phyloP scores from a whole-genome alignment of 2,113 vertebrate genomes.

The Cyanoliseus patagonus region DNA sequence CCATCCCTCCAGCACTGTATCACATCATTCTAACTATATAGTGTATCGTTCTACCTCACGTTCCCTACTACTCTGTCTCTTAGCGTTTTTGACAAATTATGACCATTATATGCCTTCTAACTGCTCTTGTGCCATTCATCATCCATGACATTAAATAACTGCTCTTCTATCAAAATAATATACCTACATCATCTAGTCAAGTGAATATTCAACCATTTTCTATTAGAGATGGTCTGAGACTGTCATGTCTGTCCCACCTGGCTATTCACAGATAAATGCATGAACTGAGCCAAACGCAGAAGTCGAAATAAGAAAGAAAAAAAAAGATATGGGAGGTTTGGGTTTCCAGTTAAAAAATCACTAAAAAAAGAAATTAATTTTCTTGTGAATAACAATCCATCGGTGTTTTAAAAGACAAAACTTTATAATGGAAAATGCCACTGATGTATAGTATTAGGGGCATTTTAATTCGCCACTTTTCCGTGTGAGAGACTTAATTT shows the following conservation, averaged over 20 bases:
- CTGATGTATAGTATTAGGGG: not conserved
- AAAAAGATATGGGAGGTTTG: not conserved
- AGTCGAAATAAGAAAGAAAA: not conserved
- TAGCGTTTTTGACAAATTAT: slow-evolving; percentile 66
- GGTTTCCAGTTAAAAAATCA: not conserved
- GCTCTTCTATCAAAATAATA: slow-evolving; percentile 71
- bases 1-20: not conserved
- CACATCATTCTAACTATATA: slow-evolving; percentile 53
- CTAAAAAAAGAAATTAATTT: not conserved
- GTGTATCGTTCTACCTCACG: slow-evolving; percentile 48
- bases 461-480: not conserved
- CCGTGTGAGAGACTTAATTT: not conserved
- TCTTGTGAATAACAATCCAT: not conserved
- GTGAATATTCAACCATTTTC: slow-evolving; percentile 65
- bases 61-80: slow-evolving; percentile 47
- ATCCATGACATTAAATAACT: slow-evolving; percentile 69
- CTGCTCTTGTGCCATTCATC: slow-evolving; percentile 56
- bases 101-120: slow-evolving; percentile 63
- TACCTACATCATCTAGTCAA: slow-evolving; percentile 64
- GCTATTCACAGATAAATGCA: slow-evolving; percentile 42
- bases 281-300: not conserved
- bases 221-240: slow-evolving; percentile 39
- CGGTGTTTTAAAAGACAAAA: not conserved
- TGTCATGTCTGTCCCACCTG: slow-evolving; percentile 52
- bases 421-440: not conserved